Evolutionary conservation across 1,140 invertebrate species (phyloP), one percentile per base, ranked within the genome.

Genomic region (Tetramorium parvispinum): DNA sequence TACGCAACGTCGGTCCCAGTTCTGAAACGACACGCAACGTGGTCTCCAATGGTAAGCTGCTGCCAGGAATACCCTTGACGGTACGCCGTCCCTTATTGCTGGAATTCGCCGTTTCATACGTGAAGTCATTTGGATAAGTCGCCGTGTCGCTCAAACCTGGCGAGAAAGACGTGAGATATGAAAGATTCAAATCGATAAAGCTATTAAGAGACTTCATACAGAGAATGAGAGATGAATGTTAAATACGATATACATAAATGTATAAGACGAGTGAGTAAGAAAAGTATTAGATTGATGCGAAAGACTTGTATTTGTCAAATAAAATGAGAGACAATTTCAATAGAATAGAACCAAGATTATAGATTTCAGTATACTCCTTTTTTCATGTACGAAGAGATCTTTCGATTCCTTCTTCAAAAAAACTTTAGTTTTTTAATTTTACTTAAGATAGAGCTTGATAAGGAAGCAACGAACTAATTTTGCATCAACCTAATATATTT

Each of bases 11-110:
- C 21, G 94, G 94, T 1, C 93, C 93, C 11, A 95, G 86, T 76
- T 95, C 93, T 0, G 94, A 95, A 59, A 95, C 92, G 49, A 95
- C 93, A 11, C 94, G 93, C 18, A 95, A 77, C 11, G 94, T 95
- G 37, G 94, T 94, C 82, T 95, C 94, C 59, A 95, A 66, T 18
- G 94, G 94, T 27, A 95, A 76, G 68, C 91, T 93, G 76, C 94
- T 94, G 16, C 89, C 91, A 0, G 94, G 91, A 21, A 94, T 93
- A 83, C 93, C 94, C 86, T 94, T 95, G 0, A 94, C 92, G 16
- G 94, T 94, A 70, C 92, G 86, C 8, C 93, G 91, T 43, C 94
- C 94, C 88, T 93, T 93, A 43, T 37, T 83, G 53, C 79, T 85
- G 49, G 87, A 77, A 82, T 70, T 93, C 40, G 85, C 57, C 43